Percentiles rank a stretch among this genome's conserved stretches.
Evolutionary conservation across 2,113 vertebrate genomes (phyloP).

Genomic region (Merops nubicus): DNA sequence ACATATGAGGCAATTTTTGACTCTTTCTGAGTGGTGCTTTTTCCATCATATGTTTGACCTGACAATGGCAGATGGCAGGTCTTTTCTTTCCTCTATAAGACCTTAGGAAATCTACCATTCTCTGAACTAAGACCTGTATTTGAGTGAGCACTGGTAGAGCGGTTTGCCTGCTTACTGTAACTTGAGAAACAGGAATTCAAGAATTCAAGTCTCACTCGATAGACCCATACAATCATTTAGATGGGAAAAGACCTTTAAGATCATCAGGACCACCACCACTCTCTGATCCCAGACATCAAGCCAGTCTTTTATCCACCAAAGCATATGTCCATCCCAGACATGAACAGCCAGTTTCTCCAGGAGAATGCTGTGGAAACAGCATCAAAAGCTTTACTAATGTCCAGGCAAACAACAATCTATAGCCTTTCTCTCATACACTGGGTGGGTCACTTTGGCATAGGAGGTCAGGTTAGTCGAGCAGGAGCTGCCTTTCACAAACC

Average conservation of each 20-base stretch:
- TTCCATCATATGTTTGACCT: neutral
- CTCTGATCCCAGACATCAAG: no score
- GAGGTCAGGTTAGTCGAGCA: no score
- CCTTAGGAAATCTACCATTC: neutral
- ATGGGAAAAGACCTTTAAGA: neutral
- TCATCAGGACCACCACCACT: no score
- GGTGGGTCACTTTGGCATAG: no score
- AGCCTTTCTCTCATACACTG: no score
- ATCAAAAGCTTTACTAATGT: no score
- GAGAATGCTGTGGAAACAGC: no score
- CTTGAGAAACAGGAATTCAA: neutral
- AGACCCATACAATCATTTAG: neutral
- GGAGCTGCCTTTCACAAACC: no score
- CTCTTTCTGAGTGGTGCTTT: neutral
- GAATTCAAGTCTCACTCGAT: neutral
- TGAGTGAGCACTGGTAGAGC: neutral
- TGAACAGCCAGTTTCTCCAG: no score
- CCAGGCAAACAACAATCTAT: no score
- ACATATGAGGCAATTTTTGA: neutral
- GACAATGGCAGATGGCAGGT: fast-evolving
- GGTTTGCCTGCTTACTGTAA: neutral
- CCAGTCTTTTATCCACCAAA: no score
- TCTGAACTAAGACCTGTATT: neutral
- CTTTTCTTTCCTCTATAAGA: neutral
- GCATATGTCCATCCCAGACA: no score